These are phyloP conservation scores for Lacanobia oleracea DNA, from an alignment of 2,888 invertebrate species.

Conservation along the genomic window DNA sequence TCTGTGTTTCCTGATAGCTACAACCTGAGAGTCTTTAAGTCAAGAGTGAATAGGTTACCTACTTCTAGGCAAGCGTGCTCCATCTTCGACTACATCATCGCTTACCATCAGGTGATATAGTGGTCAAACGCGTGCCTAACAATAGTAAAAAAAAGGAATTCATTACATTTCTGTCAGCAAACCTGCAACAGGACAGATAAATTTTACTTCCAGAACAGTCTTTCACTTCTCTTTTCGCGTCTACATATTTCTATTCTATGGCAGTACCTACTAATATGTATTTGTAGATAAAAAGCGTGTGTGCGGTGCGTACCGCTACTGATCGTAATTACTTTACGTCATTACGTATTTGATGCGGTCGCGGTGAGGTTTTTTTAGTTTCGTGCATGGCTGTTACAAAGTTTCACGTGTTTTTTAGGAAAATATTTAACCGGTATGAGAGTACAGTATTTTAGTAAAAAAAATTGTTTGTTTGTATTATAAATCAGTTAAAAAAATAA, in stretches of 20 bases:
- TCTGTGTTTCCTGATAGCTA: too few species aligned
- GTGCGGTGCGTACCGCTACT: constrained; percentile 55
- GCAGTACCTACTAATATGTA: constrained; percentile 47
- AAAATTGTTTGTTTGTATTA: too few species aligned
- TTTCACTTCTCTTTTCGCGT: not conserved
- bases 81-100: too few species aligned
- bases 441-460: not conserved
- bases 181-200: not conserved
- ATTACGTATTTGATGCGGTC: constrained; percentile 85
- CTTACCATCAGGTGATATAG: too few species aligned
- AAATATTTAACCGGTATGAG: not conserved
- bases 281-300: constrained; percentile 63
- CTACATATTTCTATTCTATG: constrained; percentile 1
- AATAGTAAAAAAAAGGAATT: too few species aligned
- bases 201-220: not conserved
- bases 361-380: constrained; percentile 69
- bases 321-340: constrained; percentile 64
- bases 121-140: too few species aligned
- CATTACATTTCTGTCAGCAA: not conserved
- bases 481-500: too few species aligned
- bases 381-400: constrained; percentile 64
- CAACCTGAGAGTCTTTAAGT: too few species aligned
- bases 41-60: too few species aligned
- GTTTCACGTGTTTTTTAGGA: not conserved
- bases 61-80: too few species aligned